Conservation (phyloP, 2,888 invertebrate species). For the Eristalis pertinax region DNA sequence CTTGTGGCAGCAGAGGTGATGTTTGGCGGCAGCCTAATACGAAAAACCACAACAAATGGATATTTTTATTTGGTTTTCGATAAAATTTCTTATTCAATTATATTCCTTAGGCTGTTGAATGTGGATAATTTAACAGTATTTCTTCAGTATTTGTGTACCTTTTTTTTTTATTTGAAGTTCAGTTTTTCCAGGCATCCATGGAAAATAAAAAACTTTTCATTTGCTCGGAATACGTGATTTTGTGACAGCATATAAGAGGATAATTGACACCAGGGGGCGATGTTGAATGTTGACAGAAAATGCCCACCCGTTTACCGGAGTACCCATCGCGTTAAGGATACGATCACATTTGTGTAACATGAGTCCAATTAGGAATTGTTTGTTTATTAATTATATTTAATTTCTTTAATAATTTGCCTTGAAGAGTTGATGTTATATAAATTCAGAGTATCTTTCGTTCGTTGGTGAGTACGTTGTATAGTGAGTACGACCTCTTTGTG, state of each 20-base stretch:
- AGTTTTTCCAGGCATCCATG: slow-evolving; percentile 37
- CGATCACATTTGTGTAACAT: not conserved
- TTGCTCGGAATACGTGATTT: slow-evolving; percentile 45
- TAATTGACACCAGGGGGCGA: slow-evolving; percentile 14
- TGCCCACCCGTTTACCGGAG: not conserved
- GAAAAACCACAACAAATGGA: not conserved
- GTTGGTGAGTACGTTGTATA: too few species aligned
- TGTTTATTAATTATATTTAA: not conserved
- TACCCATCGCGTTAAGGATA: not conserved
- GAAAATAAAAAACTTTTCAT: slow-evolving; percentile 31
- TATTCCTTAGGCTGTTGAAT: not conserved
- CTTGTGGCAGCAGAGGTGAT: slow-evolving; percentile 4
- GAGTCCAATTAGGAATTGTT: not conserved
- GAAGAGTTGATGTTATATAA: too few species aligned
- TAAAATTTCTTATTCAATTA: not conserved
- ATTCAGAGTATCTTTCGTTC: too few species aligned
- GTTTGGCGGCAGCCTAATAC: slow-evolving; percentile 45
- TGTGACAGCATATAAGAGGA: slow-evolving; percentile 25
- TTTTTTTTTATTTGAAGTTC: not conserved
- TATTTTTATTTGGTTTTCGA: not conserved
- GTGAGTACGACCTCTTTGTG: too few species aligned
- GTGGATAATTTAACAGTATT: not conserved
- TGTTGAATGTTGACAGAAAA: not conserved
- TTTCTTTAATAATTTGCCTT: too few species aligned
- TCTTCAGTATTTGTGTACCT: slow-evolving; percentile 21